Percentiles rank a stretch among this genome's conserved stretches.
phyloP scores from a whole-genome alignment of 2,113 vertebrate genomes.

The Hemichromis elongatus region DNA sequence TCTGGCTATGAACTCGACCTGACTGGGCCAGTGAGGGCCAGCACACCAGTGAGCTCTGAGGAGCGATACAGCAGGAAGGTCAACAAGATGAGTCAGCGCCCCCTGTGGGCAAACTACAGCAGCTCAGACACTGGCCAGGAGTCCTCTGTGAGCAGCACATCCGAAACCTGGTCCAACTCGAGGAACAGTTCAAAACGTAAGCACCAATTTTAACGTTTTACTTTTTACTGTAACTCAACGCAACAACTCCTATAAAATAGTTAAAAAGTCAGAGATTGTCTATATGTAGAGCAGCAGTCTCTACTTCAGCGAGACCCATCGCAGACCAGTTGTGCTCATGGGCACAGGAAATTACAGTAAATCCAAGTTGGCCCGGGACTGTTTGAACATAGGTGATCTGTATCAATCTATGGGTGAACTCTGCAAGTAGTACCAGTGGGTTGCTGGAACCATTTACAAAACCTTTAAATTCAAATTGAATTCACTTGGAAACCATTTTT shows the following conservation, averaged over 20 bases:
- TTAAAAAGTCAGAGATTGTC: background rate
- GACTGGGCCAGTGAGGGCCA: slow-evolving; percentile 23
- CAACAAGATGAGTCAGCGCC: slow-evolving; percentile 29
- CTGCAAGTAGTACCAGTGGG: background rate
- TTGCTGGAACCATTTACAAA: background rate
- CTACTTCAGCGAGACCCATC: background rate
- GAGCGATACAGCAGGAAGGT: slow-evolving; percentile 35
- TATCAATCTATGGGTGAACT: background rate
- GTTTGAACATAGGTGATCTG: background rate
- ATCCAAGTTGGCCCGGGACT: background rate
- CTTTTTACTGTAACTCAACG: background rate
- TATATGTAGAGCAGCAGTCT: background rate
- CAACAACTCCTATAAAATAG: background rate
- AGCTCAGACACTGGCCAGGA: slow-evolving; percentile 50
- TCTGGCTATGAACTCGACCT: slow-evolving; percentile 18
- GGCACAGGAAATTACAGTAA: background rate
- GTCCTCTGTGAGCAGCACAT: slow-evolving; percentile 51
- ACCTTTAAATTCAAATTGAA: background rate
- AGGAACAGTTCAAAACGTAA: slow-evolving; percentile 61
- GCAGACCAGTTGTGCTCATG: background rate
- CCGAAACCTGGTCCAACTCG: slow-evolving; percentile 49
- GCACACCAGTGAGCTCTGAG: slow-evolving; percentile 49
- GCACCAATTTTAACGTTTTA: slow-evolving; percentile 1
- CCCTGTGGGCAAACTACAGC: slow-evolving; percentile 25
- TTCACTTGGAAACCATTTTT: too few species aligned